phyloP scores from a whole-genome alignment of 1,140 invertebrate species.

The Zelostemma sp. region DNA sequence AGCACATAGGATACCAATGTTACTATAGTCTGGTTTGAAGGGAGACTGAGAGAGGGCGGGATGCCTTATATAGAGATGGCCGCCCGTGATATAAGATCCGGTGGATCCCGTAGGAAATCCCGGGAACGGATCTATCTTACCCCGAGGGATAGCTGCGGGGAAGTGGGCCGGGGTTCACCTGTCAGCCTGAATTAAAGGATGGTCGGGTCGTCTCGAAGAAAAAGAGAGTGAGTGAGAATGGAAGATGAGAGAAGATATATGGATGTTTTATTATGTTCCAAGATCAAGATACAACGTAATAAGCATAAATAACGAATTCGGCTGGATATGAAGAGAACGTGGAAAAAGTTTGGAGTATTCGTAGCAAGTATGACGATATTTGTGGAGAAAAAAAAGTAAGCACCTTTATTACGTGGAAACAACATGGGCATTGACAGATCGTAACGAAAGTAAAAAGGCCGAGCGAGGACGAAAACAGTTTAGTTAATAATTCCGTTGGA shows the following conservation, averaged over 20 bases:
- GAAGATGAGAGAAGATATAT: conserved; percentile 46
- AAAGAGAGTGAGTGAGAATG: conserved; percentile 47
- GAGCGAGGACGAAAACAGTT: conserved; percentile 18
- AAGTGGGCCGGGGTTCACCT: conserved; percentile 63
- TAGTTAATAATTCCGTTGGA: conserved; percentile 20
- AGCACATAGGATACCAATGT: conserved; percentile 27
- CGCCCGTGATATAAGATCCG: conserved; percentile 70
- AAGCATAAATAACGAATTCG: conserved; percentile 37
- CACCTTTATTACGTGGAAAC: too few species aligned
- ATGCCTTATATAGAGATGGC: conserved; percentile 70
- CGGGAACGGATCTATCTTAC: conserved; percentile 71
- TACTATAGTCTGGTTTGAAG: conserved; percentile 20
- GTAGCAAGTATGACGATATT: too few species aligned
- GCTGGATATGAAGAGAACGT: background rate
- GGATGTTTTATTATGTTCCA: conserved; percentile 45
- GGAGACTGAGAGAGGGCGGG: conserved; percentile 37
- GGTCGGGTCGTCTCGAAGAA: conserved; percentile 58
- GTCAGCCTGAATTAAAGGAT: conserved; percentile 71
- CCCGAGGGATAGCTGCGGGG: conserved; percentile 65
- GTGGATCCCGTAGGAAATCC: conserved; percentile 71
- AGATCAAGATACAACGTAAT: conserved; percentile 39
- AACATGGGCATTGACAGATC: background rate
- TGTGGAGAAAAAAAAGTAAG: too few species aligned
- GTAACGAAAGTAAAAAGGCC: background rate
- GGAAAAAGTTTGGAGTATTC: too few species aligned